Base-by-base conservation (phyloP, 64 coral and sea anemone genomes). In the Astreopora myriophthalma region DNA sequence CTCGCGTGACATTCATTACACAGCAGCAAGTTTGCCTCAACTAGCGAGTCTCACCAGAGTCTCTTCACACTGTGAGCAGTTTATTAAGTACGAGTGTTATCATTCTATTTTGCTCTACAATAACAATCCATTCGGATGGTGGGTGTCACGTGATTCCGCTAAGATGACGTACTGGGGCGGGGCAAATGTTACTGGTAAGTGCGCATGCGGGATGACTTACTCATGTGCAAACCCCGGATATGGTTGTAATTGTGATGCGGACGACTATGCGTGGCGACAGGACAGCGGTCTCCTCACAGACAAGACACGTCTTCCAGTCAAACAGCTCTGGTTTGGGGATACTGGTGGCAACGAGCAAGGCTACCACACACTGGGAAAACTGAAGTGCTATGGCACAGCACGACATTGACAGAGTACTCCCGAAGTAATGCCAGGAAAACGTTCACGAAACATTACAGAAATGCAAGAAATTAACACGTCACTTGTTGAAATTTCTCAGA, bases 141-240 rank as follows among this genome's bases (percentile, higher is more conserved):
- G 74, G 74, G 34, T 76, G 28, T 76, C 74, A 76, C 74, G 36
- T 40, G 74, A 76, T 22, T 38, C 36, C 1, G 23, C 74, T 39
- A 39, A 42, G 74, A 76, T 76, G 74, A 76, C 35, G 74, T 76
- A 76, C 74, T 76, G 74, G 74, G 74, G 74, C 36, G 74, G 74
- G 16, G 34, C 74, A 48, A 40, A 34, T 76, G 36, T 48, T 76
- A 39, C 35, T 77, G 74, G 74, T n/a, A 49, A 49, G 49, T 42
- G 49, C 75, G 35, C 61, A 64, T 64, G 61, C 61, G 61, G 61
- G 24, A 64, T 64, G 61, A 64, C 61, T 22, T 24, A 64, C 61
- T 64, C 61, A n/a, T 64, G 61, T 64, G 61, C 61, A 26, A 64
- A 64, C 23, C 61, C 22, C 61, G 5, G 23, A 24, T 64, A 64